phyloP scores from a whole-genome alignment of 2,797 vertebrate genomes.

The Amblyraja radiata region DNA sequence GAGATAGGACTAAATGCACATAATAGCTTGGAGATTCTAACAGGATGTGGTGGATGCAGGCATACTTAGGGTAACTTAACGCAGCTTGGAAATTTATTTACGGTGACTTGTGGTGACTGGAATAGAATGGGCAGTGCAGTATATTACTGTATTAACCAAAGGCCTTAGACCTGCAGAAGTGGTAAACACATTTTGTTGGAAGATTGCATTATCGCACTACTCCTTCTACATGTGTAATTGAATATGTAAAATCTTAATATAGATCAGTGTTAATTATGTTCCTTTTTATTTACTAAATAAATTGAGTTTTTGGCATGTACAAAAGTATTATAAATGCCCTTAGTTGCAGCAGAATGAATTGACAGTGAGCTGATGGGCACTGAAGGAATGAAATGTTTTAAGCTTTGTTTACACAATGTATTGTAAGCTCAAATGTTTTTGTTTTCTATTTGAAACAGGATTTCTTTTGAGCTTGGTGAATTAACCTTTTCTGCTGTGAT shows the following conservation, averaged over 20 bases:
- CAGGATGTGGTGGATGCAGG: slow-evolving; percentile 45
- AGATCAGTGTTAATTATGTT: slow-evolving; percentile 38
- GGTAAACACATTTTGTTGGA: slow-evolving; percentile 11
- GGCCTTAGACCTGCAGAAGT: slow-evolving; percentile 37
- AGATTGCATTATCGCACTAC: slow-evolving; percentile 25
- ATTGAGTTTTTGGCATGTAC: slow-evolving; percentile 31
- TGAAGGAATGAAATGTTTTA: slow-evolving; percentile 37
- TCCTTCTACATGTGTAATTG: slow-evolving; percentile 28
- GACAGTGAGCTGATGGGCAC: slow-evolving; percentile 29
- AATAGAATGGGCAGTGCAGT: slow-evolving; percentile 34
- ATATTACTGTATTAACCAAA: slow-evolving; percentile 38
- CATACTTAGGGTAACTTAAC: slow-evolving; percentile 24
- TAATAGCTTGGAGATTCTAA: slow-evolving; percentile 46
- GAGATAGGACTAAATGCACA: slow-evolving; percentile 43
- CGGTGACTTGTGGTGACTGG: slow-evolving; percentile 30
- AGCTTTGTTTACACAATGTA: slow-evolving; percentile 37
- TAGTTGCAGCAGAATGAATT: slow-evolving; percentile 24
- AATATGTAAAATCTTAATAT: slow-evolving; percentile 34
- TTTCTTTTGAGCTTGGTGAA: slow-evolving; percentile 31
- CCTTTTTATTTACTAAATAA: slow-evolving; percentile 33
- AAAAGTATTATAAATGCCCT: slow-evolving; percentile 37
- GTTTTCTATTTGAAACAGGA: slow-evolving; percentile 21
- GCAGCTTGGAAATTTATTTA: slow-evolving; percentile 29
- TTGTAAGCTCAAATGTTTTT: slow-evolving; percentile 34
- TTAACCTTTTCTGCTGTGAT: slow-evolving; percentile 34